These are phyloP conservation scores for Drosophila picticornis DNA, from an alignment of 2,888 invertebrate species.

Conservation along the genomic window DNA sequence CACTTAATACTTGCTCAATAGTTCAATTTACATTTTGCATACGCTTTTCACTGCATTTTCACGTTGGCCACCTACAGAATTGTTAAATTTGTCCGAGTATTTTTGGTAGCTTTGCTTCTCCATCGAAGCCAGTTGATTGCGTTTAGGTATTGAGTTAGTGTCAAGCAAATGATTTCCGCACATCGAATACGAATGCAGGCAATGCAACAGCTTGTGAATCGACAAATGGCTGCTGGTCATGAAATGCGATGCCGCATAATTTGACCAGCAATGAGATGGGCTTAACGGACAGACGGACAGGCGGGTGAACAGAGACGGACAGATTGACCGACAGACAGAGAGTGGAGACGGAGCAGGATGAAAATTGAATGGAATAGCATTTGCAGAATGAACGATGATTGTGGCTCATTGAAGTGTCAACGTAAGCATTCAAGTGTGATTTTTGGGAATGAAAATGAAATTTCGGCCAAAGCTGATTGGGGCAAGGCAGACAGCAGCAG, in stretches of 20 bases:
- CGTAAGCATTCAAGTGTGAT: slow-evolving; percentile 59
- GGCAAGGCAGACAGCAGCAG: slow-evolving; percentile 14
- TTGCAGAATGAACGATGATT: slow-evolving; percentile 32
- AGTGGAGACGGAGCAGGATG: not conserved
- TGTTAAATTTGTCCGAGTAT: not conserved
- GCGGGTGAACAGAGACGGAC: slow-evolving; percentile 1
- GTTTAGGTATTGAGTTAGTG: slow-evolving; percentile 2
- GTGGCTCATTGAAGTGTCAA: slow-evolving; percentile 58
- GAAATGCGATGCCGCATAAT: slow-evolving; percentile 62
- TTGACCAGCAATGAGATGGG: slow-evolving; percentile 44
- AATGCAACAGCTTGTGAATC: slow-evolving; percentile 38
- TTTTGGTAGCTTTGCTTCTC: not conserved
- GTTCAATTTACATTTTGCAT: not conserved
- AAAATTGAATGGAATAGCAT: slow-evolving; percentile 34
- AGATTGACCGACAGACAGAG: not conserved
- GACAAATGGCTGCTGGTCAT: slow-evolving; percentile 30
- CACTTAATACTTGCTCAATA: not conserved
- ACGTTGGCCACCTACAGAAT: not conserved
- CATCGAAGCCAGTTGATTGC: slow-evolving; percentile 24
- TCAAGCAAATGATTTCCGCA: slow-evolving; percentile 3
- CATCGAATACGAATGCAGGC: slow-evolving; percentile 26
- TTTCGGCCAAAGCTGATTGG: slow-evolving; percentile 33
- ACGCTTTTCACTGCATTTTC: not conserved
- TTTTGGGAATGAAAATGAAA: slow-evolving; percentile 60
- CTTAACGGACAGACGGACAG: slow-evolving; percentile 2